Percentiles rank a stretch among this genome's conserved stretches.
Conservation (phyloP, 2,888 invertebrate genomes). For the Troilus luridus region DNA sequence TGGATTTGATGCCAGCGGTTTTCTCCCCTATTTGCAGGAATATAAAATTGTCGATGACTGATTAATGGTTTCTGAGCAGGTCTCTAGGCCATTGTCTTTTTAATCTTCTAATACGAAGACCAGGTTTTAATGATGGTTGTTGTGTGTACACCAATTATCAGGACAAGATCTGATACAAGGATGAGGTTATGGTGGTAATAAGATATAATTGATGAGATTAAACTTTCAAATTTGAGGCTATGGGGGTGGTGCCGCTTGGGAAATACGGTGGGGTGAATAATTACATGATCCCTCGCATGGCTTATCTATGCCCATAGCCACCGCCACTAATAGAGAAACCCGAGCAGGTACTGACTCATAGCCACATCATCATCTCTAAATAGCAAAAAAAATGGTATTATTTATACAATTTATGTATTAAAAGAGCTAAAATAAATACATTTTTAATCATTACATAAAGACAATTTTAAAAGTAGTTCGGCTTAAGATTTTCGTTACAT, state of each 20-base stretch:
- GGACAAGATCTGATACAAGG: neutral
- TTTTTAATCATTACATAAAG: too few species aligned
- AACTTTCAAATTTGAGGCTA: slow-evolving; percentile 55
- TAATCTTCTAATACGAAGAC: too few species aligned
- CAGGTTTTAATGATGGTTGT: neutral
- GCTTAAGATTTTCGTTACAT: too few species aligned
- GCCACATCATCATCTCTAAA: neutral
- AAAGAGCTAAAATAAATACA: neutral
- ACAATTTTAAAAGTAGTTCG: too few species aligned
- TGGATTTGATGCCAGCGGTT: too few species aligned
- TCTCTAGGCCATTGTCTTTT: too few species aligned
- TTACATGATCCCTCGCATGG: slow-evolving; percentile 33
- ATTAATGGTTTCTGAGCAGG: too few species aligned
- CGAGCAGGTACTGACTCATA: slow-evolving; percentile 51
- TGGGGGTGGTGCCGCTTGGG: slow-evolving; percentile 50
- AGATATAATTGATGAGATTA: slow-evolving; percentile 57
- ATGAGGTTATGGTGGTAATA: slow-evolving; percentile 40
- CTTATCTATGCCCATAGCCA: slow-evolving; percentile 36
- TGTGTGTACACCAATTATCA: neutral
- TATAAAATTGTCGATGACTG: too few species aligned
- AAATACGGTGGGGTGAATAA: slow-evolving; percentile 52
- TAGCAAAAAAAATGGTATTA: neutral
- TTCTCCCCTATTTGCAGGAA: too few species aligned
- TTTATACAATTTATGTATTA: neutral
- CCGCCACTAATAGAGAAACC: slow-evolving; percentile 52